Base-by-base conservation (phyloP, 2,113 vertebrate genomes). In the Chaenocephalus aceratus region DNA sequence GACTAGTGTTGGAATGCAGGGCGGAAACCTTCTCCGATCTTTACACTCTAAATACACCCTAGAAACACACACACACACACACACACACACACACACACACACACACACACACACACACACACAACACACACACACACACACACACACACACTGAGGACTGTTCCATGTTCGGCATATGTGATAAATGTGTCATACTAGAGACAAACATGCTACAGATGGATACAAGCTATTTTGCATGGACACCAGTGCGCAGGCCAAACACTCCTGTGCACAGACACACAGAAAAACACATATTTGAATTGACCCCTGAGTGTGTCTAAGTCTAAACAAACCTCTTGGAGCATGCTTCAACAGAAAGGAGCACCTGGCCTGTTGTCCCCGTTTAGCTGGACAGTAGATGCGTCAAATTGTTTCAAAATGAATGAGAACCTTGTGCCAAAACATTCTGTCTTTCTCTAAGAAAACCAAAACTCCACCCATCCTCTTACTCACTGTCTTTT, bases 1-100 rank as follows among this genome's bases (percentile, higher is more conserved):
- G 64, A 83, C 76, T 56, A 75, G 66, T 72, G 23, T 46, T 91
- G 75, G 58, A 88, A 91, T 93, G 89, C 48, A 52, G 6, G 54
- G 11, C 23, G 77, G 83, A 54, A 56, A 16, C 48, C 45, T 76
- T 73, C 30, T 58, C 60, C 70, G 8, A 11, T 54, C 18, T 63
- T 34, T 15, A 30, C 10, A 16, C 67, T 15, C 62, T 60, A 63
- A 84, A 89, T 53, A 64, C 61, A 54, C 67, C 54, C 65, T 72
- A 90, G 76, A 86, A 18, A 30, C 65, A 49, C 58, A 88, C 72
- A 75, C 23, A 63, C 44, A 66, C 23, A 75, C 12, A 75, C 5
- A 30, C 69, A 51, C 74, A 89, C 77, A 87, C 54, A 67, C 26
- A 45, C 71, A 73, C 34, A 48, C 65, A 45, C 72, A 53, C n/a